phyloP scores from a whole-genome alignment of 1,140 invertebrate genomes.

The Ephestia elutella region DNA sequence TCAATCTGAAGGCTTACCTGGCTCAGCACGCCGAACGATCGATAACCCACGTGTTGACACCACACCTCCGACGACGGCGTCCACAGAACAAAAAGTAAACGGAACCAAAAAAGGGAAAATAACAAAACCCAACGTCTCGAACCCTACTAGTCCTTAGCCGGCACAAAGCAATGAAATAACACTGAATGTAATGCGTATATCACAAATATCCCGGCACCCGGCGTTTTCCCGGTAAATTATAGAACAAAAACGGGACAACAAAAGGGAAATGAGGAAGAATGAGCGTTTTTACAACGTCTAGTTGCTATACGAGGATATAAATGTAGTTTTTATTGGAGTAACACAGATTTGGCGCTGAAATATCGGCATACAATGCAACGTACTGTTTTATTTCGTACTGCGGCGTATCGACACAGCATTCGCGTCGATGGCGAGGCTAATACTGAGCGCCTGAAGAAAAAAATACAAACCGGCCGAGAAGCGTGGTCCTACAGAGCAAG shows the following conservation, averaged over 20 bases:
- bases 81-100: constrained; percentile 31
- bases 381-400: constrained; percentile 24
- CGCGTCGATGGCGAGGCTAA: constrained; percentile 42
- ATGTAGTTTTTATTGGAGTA: constrained; percentile 19
- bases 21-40: constrained; percentile 28
- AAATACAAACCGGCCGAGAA: constrained; percentile 37
- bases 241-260: constrained; percentile 35
- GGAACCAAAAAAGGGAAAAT: constrained; percentile 31
- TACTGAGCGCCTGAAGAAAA: constrained; percentile 54
- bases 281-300: constrained; percentile 5
- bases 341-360: constrained; percentile 24
- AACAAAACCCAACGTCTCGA: constrained; percentile 32
- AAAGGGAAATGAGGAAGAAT: constrained; percentile 26
- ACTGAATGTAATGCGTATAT: constrained; percentile 35
- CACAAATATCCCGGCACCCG: constrained; percentile 39
- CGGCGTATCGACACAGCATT: constrained; percentile 32
- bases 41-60: constrained; percentile 46
- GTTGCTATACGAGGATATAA: background rate
- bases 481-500: constrained; percentile 22
- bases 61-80: constrained; percentile 24
- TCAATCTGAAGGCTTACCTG: constrained; percentile 16
- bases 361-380: constrained; percentile 24
- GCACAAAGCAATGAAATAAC: constrained; percentile 36
- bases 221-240: constrained; percentile 60
- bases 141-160: constrained; percentile 21